Evolutionary conservation across 2,888 invertebrate species (phyloP), one percentile per base, ranked within the genome.

Genomic region (Drosophila nigricruria): DNA sequence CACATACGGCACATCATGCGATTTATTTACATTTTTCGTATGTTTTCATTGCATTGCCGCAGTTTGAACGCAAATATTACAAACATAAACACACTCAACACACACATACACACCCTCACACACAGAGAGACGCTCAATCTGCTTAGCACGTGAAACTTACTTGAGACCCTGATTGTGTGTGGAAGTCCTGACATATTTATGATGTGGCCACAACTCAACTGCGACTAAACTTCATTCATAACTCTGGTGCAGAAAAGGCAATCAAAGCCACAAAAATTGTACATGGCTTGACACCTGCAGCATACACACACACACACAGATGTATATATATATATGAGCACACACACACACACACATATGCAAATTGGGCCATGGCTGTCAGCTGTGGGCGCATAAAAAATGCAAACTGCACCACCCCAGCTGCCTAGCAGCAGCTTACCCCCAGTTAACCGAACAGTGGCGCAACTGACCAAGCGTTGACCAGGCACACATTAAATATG

Each of bases 351-450:
- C 42, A 63, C 34, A 58, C 49, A 50, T 40, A 61, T 65, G 59
- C 60, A 80, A 74, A 81, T 67, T 71, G 71, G 79, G 68, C 62
- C 79, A 72, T 73, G 80, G 69, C 77, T 79, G 86, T 80, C 81
- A 79, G 88, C 82, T 89, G 89, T 77, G 85, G 85, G 71, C 73
- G 90, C 88, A 89, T 84, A 89, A 84, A 84, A 84, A 84, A 88
- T 85, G 90, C 88, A 79, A 64, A n/a, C 70, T 66, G 56, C 38
- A 56, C 45, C 45, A 32, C 54, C n/a, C 43, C 45, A 18, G 18
- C 25, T 27, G 38, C 20, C 40, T 34, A 38, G 53, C n/a, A 38
- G 53, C 25, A 53, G 53, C 53, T 38, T 53, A 32, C 53, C 40
- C 43, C 43, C 59, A 56, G 38, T 54, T 43, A 59, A 47, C 59